A percentile compares a stretch with the other conserved stretches of the same genome.
Conservation (phyloP, 2,888 invertebrate species). For the Noctua comes region DNA sequence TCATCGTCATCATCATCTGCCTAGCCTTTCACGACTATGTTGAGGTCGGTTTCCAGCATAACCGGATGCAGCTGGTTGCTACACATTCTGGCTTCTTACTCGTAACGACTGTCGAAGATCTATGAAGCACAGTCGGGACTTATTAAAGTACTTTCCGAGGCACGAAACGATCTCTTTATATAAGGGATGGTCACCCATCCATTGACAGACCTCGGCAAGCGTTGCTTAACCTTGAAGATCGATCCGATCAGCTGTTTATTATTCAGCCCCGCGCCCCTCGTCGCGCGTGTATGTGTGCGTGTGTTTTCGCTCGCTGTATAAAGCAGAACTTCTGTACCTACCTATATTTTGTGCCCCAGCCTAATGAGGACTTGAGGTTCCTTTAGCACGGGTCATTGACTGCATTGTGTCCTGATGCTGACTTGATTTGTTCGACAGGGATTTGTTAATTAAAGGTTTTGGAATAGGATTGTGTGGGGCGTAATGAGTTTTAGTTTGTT, state of each 20-base stretch:
- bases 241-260: not conserved
- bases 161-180: not conserved
- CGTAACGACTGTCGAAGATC: no score
- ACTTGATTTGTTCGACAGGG: conserved; percentile 27
- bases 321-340: not conserved
- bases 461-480: conserved; percentile 5
- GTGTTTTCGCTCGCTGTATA: not conserved
- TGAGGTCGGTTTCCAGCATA: not conserved
- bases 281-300: not conserved
- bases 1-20: not conserved
- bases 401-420: conserved; percentile 25
- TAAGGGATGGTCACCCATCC: not conserved
- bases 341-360: not conserved
- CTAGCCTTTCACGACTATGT: not conserved
- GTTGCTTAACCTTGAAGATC: not conserved
- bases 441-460: conserved; percentile 41
- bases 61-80: not conserved
- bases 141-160: no score
- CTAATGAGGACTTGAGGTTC: conserved; percentile 46
- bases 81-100: no score
- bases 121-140: not conserved
- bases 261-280: not conserved
- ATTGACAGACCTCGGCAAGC: not conserved
- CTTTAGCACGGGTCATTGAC: conserved; percentile 21
- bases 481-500: conserved; percentile 15